phyloP scores from a whole-genome alignment of 2,797 vertebrate genomes.

The Arnoldichthys spilopterus region DNA sequence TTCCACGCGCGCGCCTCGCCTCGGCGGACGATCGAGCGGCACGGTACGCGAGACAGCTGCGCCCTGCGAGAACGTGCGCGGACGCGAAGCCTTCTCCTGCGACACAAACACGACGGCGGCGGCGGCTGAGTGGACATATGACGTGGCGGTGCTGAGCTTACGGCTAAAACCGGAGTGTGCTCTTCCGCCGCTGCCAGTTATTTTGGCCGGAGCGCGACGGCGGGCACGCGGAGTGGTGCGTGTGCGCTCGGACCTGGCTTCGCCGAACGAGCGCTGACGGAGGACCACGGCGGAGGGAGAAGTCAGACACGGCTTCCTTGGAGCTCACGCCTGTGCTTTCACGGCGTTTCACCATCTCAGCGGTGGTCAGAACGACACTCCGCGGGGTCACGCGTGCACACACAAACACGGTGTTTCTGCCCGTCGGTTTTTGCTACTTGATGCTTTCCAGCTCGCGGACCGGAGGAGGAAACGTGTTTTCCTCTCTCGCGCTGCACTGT shows the following conservation, averaged over 20 bases:
- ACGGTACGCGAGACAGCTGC: not conserved
- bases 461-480: not conserved
- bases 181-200: not conserved
- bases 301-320: too few relatives aligned
- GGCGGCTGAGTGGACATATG: not conserved
- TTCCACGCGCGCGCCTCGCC: slow-evolving; percentile 19
- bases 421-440: not conserved
- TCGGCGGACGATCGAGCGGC: not conserved
- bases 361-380: too few relatives aligned
- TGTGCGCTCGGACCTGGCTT: not conserved
- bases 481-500: not conserved
- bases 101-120: not conserved
- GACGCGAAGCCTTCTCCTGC: not conserved
- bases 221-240: not conserved
- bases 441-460: not conserved
- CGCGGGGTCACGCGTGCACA: not conserved
- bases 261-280: too few relatives aligned
- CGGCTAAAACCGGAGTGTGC: not conserved
- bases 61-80: not conserved
- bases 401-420: not conserved
- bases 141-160: not conserved
- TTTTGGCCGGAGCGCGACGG: not conserved
- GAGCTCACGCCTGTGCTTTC: too few relatives aligned
- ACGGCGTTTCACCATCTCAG: too few relatives aligned
- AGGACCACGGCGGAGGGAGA: too few relatives aligned